phyloP scores from a whole-genome alignment of 2,113 vertebrate genomes.

The Hydrochoerus hydrochaeris region DNA sequence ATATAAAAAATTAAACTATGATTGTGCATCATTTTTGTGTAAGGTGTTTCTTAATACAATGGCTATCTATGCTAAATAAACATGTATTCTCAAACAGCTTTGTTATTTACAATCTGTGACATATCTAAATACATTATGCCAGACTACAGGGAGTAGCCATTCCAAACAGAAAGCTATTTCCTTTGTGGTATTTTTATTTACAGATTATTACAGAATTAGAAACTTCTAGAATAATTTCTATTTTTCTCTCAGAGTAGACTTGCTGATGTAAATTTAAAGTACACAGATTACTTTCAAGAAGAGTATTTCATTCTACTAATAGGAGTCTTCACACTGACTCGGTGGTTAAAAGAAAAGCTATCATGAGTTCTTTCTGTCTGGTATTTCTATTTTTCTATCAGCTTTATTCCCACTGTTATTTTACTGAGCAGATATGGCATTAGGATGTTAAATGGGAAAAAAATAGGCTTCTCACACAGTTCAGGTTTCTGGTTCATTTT shows the following conservation, averaged over 20 bases:
- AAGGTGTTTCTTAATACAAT: background rate
- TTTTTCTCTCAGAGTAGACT: background rate
- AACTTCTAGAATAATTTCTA: background rate
- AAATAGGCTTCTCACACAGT: background rate
- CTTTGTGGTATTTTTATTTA: slow-evolving; percentile 51
- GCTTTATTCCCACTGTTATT: background rate
- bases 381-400: background rate
- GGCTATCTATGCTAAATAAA: background rate
- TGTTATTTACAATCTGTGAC: background rate
- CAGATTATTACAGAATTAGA: background rate
- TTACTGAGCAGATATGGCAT: background rate
- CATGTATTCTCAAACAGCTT: background rate
- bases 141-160: background rate
- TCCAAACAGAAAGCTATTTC: background rate
- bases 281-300: slow-evolving; percentile 3
- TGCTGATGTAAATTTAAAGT: background rate
- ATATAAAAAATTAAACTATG: background rate
- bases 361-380: background rate
- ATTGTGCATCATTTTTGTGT: background rate
- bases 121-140: background rate
- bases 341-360: background rate
- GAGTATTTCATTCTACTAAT: background rate
- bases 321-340: background rate
- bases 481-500: background rate
- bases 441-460: too few relatives aligned